Evolutionary conservation across 2,888 invertebrate genomes (phyloP), one percentile per base, ranked within the genome.

Genomic region (Thereva nobilitata): DNA sequence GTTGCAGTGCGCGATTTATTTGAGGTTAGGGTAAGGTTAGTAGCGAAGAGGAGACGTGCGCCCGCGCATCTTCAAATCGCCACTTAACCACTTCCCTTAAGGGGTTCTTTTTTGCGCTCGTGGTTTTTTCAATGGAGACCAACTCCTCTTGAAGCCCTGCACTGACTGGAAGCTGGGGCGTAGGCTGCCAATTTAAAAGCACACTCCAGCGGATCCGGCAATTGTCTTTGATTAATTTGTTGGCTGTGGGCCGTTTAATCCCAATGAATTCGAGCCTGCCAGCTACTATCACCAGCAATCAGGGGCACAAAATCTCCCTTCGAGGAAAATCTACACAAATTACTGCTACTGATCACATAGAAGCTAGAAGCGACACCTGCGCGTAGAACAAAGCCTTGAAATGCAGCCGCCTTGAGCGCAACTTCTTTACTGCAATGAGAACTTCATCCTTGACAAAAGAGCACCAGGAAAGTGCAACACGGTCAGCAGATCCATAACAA

Each of bases 41-140:
- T 23, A 40, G 50, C 50, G 49, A 61, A 50, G 61, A 61, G 61
- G 61, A 61, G 50, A 61, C 61, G 50, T 34, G 50, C 61, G 61
- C 61, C 50, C 61, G 61, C 61, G 61, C 61, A 61, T 61, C 50
- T 61, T 61, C 61, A 61, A 50, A 50, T 50, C 61, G 9, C 61
- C 61, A 61, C 50, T 61, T 61, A 61, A n/a, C 61, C 50, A 50
- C 61, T 61, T 61, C 61, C 61, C 61, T 50, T 49, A 49, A 50
- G 50, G 61, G 61, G 49, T 38, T 12, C 12, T 61, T 50, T 59
- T 59, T 49, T 61, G 50, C 50, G 35, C 49, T 12, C 40, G 61
- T 50, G 49, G 50, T 50, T 49, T 50, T 50, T 50, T 61, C 47
- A 12, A 50, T 8, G 41, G n/a, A n/a, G n/a, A n/a, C n/a, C n/a